A percentile compares a stretch with the other conserved stretches of the same genome.
Evolutionary conservation across 2,797 vertebrate genomes (phyloP).

Genomic region (Apogon hyalosoma): DNA sequence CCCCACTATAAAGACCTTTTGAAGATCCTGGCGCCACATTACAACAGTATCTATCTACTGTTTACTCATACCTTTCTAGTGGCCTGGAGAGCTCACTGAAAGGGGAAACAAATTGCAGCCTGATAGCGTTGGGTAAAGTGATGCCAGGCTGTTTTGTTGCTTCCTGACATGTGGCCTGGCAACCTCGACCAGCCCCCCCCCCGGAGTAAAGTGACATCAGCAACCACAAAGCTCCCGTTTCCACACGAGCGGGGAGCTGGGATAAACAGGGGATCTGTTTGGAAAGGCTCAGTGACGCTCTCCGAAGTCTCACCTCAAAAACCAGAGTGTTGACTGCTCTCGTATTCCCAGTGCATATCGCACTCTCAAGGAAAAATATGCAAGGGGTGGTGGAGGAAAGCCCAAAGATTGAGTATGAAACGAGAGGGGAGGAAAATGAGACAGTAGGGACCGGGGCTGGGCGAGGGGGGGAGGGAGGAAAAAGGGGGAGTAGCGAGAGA

Average conservation of each 20-base stretch:
- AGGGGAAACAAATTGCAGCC: constrained; percentile 29
- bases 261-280: constrained; percentile 63
- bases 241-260: constrained; percentile 44
- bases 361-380: constrained; percentile 75
- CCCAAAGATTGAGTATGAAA: constrained; percentile 54
- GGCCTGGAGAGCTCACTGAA: constrained; percentile 28
- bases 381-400: constrained; percentile 48
- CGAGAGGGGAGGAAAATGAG: constrained; percentile 65
- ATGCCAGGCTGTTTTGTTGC: constrained; percentile 67
- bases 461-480: constrained; percentile 17
- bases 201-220: constrained; percentile 73
- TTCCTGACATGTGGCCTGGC: constrained; percentile 56
- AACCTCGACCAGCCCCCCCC: constrained; percentile 44
- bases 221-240: constrained; percentile 58
- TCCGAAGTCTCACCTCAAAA: constrained; percentile 69
- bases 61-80: constrained; percentile 46
- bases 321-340: constrained; percentile 75
- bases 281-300: constrained; percentile 58
- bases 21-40: constrained; percentile 41
- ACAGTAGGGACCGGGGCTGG: constrained; percentile 60
- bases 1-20: constrained; percentile 35
- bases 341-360: constrained; percentile 69
- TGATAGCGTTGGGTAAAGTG: constrained; percentile 44
- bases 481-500: constrained; percentile 25
- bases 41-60: constrained; percentile 37